Conservation (phyloP, 2,113 vertebrate genomes). For the Eupsittula cactorum region DNA sequence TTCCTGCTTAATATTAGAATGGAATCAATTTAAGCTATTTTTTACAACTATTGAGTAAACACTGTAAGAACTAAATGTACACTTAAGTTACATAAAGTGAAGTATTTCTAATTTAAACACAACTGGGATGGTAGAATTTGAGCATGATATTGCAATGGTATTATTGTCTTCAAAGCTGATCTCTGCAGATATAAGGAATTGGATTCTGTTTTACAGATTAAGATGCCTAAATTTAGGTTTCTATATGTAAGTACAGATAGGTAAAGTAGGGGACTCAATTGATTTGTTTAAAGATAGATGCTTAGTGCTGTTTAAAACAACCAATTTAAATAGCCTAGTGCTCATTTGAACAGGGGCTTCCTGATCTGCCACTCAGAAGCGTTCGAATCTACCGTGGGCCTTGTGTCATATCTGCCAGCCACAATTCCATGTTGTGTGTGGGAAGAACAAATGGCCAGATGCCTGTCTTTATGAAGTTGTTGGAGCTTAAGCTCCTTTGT, state of each 20-base stretch:
- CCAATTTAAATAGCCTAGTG: neutral
- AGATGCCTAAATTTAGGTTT: neutral
- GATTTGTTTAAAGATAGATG: neutral
- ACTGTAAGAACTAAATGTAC: neutral
- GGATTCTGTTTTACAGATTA: neutral
- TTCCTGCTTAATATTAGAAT: neutral
- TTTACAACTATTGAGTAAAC: neutral
- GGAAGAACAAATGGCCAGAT: neutral
- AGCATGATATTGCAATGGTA: neutral
- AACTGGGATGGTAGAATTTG: neutral
- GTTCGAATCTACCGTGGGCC: neutral
- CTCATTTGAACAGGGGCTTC: neutral
- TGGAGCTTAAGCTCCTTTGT: neutral
- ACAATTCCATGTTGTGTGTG: rapidly evolving
- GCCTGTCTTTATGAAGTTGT: neutral
- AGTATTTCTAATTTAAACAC: neutral
- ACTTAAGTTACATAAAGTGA: neutral
- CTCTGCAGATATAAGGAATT: neutral
- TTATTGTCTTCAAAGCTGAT: neutral
- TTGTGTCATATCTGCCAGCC: neutral
- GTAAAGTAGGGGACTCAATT: neutral
- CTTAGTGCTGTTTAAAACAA: neutral
- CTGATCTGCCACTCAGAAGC: neutral
- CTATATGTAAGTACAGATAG: neutral
- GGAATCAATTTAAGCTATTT: neutral